Percentiles rank a stretch among this genome's conserved stretches.
These are phyloP conservation scores for Drosophila atroscutellata DNA, from an alignment of 2,888 invertebrate species.

Conservation along the genomic window DNA sequence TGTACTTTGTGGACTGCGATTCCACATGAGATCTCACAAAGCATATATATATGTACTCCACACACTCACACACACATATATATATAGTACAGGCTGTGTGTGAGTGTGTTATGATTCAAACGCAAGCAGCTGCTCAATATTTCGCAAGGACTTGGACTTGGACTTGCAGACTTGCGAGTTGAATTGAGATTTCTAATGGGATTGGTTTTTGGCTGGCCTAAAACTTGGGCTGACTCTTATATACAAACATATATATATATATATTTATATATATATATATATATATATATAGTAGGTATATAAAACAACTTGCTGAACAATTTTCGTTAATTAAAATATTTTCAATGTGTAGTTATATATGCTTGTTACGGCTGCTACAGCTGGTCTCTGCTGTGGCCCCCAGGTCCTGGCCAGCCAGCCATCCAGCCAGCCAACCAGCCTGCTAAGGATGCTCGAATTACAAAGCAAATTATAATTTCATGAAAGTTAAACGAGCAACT, in stretches of 20 bases:
- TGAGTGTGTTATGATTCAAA: constrained; percentile 56
- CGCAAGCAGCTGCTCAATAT: constrained; percentile 79
- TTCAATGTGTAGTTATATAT: constrained; percentile 79
- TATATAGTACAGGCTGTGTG: constrained; percentile 7
- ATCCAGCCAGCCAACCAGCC: constrained; percentile 36
- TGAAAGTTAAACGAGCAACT: constrained; percentile 83
- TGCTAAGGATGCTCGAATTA: constrained; percentile 78
- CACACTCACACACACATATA: constrained; percentile 10
- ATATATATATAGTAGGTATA: constrained; percentile 25
- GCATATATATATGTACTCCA: constrained; percentile 16
- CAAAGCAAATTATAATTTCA: constrained; percentile 83
- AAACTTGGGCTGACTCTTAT: constrained; percentile 24
- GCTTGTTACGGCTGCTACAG: constrained; percentile 38
- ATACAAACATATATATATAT: constrained; percentile 12
- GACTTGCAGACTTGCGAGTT: constrained; percentile 46
- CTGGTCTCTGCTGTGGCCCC: constrained; percentile 32
- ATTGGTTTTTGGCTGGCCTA: constrained; percentile 63
- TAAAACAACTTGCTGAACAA: constrained; percentile 76
- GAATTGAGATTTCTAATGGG: constrained; percentile 78
- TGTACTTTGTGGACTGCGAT: constrained; percentile 60
- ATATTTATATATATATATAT: constrained; percentile 10
- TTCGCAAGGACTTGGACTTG: constrained; percentile 56
- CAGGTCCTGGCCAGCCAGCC: constrained; percentile 16
- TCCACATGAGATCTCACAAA: constrained; percentile 55
- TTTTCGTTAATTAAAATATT: constrained; percentile 83